Evolutionary conservation across 2,797 vertebrate species (phyloP), one percentile per base, ranked within the genome.

Genomic region (Clarias fuscus): DNA sequence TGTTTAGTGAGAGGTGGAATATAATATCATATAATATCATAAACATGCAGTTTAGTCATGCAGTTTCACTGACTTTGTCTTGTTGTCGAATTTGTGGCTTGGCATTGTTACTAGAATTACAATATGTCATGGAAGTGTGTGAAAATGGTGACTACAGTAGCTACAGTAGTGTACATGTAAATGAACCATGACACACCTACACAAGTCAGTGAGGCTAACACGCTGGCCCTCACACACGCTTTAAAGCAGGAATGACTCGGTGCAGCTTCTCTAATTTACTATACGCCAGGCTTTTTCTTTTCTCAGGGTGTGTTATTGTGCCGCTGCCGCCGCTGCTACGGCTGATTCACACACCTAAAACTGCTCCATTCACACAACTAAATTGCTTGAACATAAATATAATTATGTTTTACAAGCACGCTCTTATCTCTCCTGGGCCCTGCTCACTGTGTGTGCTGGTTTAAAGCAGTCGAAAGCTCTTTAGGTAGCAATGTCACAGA

Each of bases 341-440:
- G 94, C 93, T 94, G 92, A 94, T 94, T 94, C 93, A 86, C 93
- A 94, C 93, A 94, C 95, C 95, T 94, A 93, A 95, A 91, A 92
- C 91, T 72, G 88, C 91, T 93, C 91, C 92, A 93, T 95, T 95
- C 93, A 95, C 89, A 72, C 81, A 88, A 92, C 37, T 88, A 88
- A 90, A 91, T 88, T 89, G 91, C 90, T 88, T 87, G 71, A 93
- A 89, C 85, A 87, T 92, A 92, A 94, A 95, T 93, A 94, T 94
- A 95, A 95, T 95, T 94, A 94, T 94, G 94, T 94, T 95, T 93
- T 95, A 93, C 93, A 94, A 93, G 92, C 91, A 89, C 86, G 90
- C 91, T 89, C 93, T 95, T 95, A 95, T 95, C 94, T 94, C 89
- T 68, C 91, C 92, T 92, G 93, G 91, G 92, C 91, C 90, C 91